phyloP scores from a whole-genome alignment of 2,113 vertebrate genomes.

The Steatornis caripensis region DNA sequence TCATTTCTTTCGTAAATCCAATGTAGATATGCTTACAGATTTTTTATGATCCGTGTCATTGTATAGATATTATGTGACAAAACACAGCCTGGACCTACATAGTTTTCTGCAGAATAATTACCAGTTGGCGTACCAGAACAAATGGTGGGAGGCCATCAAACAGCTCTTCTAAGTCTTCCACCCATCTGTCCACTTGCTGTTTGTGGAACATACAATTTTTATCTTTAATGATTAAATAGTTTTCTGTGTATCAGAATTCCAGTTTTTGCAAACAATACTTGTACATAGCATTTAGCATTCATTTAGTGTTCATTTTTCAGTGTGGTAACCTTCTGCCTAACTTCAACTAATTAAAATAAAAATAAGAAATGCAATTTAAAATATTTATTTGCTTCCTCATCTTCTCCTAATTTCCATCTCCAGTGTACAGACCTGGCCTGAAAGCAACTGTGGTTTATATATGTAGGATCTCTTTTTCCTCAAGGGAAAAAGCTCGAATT shows the following conservation, averaged over 20 bases:
- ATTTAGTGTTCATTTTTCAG: background rate
- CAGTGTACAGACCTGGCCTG: background rate
- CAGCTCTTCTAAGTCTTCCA: background rate
- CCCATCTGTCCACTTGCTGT: conserved; percentile 21
- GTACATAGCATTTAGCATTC: background rate
- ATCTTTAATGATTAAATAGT: background rate
- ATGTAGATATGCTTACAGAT: background rate
- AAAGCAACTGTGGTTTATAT: background rate
- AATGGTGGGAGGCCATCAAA: conserved; percentile 28
- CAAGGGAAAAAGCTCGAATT: background rate
- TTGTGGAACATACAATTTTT: background rate
- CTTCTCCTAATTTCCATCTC: background rate
- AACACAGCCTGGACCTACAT: background rate
- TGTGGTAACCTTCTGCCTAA: background rate
- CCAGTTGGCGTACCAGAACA: conserved; percentile 1
- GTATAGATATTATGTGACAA: conserved; percentile 30
- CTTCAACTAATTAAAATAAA: background rate
- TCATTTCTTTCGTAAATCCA: background rate
- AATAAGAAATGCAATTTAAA: background rate
- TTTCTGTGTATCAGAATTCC: background rate
- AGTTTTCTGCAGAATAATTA: conserved; percentile 29
- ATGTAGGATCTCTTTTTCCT: background rate
- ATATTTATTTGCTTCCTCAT: background rate
- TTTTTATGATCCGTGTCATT: background rate
- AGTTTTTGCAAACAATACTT: background rate